These are phyloP conservation scores for Drosophila grimshawi DNA, from an alignment of 1,140 invertebrate species.

Conservation along the genomic window DNA sequence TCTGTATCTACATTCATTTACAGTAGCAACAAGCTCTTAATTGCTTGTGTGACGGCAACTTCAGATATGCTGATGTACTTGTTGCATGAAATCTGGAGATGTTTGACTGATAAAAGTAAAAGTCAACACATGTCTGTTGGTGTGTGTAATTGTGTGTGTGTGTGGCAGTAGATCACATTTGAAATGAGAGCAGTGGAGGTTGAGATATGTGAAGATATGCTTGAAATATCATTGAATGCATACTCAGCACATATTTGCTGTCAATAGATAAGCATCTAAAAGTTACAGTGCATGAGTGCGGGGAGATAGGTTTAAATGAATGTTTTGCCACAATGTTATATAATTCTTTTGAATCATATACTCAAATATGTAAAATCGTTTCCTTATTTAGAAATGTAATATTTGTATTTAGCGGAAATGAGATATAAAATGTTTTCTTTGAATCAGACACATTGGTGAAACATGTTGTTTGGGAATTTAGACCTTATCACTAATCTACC, in stretches of 20 bases:
- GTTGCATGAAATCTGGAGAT: conserved; percentile 42
- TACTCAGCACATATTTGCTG: conserved; percentile 38
- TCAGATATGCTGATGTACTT: conserved; percentile 30
- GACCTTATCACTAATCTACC: too few relatives aligned
- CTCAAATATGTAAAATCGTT: too few relatives aligned
- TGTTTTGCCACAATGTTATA: neutral
- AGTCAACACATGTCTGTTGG: conserved; percentile 29
- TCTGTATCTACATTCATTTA: conserved; percentile 32
- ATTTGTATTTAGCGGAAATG: too few relatives aligned
- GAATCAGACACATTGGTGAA: too few relatives aligned
- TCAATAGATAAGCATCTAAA: conserved; percentile 22
- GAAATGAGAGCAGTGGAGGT: conserved; percentile 36
- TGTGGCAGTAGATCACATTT: conserved; percentile 43
- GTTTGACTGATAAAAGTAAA: conserved; percentile 44
- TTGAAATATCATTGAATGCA: conserved; percentile 39
- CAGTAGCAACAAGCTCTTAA: conserved; percentile 52
- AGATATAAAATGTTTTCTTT: too few relatives aligned
- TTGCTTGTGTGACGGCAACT: conserved; percentile 37
- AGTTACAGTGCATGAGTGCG: neutral
- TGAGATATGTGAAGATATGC: conserved; percentile 32
- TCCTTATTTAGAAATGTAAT: too few relatives aligned
- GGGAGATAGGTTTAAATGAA: neutral
- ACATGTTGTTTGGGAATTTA: too few relatives aligned
- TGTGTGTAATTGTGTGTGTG: conserved; percentile 13
- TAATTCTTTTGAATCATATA: neutral